These are phyloP conservation scores for Agrochola lota DNA, from an alignment of 2,888 invertebrate species.

Conservation along the genomic window DNA sequence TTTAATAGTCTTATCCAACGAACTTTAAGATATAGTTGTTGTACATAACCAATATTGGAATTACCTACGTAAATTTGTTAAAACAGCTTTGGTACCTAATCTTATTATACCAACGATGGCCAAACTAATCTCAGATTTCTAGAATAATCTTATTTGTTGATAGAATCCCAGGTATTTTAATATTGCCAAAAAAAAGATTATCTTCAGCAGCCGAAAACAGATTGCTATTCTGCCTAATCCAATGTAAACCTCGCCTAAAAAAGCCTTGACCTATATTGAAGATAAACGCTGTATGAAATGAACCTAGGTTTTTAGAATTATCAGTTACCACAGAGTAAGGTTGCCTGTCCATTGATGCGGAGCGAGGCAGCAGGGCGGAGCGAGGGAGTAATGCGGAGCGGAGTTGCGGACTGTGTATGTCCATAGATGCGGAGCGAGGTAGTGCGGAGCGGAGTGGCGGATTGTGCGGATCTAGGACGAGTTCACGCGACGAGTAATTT, in stretches of 20 bases:
- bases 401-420: too few species aligned
- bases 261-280: constrained; percentile 18
- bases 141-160: constrained; percentile 18
- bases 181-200: constrained; percentile 21
- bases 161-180: constrained; percentile 15
- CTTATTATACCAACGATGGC: background rate
- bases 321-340: background rate
- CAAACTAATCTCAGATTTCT: constrained; percentile 4
- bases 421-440: too few species aligned
- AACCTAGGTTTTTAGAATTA: constrained; percentile 30
- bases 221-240: constrained; percentile 20
- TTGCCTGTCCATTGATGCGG: too few species aligned
- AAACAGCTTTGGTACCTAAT: background rate
- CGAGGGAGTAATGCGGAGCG: too few species aligned
- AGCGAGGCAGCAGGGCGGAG: too few species aligned
- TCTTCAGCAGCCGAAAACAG: constrained; percentile 12
- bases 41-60: background rate
- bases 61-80: background rate
- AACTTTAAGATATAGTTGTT: background rate
- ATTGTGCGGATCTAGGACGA: too few species aligned
- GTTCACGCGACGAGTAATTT: too few species aligned
- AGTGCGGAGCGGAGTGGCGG: too few species aligned
- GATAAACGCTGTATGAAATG: constrained; percentile 20
- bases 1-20: background rate
- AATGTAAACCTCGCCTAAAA: background rate